Conservation (phyloP, 1,140 invertebrate species). For the Bursaphelenchus mucronatus region DNA sequence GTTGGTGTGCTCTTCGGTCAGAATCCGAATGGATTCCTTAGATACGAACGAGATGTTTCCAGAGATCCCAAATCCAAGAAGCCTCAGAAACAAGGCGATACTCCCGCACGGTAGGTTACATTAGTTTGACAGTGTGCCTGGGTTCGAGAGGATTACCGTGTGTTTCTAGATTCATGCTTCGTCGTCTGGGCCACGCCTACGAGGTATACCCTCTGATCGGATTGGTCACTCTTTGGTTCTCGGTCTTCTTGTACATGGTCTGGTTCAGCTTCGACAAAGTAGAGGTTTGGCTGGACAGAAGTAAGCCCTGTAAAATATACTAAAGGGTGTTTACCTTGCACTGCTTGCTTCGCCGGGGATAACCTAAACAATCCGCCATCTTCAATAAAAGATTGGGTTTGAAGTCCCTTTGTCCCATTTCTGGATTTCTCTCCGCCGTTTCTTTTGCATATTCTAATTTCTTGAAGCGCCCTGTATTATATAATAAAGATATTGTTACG, state of each 20-base stretch:
- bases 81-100: constrained; percentile 35
- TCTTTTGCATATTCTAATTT: too few species aligned
- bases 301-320: constrained; percentile 30
- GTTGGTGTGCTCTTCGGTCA: too few species aligned
- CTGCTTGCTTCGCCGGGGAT: too few species aligned
- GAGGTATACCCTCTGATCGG: constrained; percentile 40
- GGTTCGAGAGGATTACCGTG: constrained; percentile 12
- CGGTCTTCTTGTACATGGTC: constrained; percentile 27
- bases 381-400: too few species aligned
- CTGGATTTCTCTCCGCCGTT: too few species aligned
- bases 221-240: constrained; percentile 30
- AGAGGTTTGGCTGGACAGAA: constrained; percentile 40
- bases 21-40: constrained; percentile 19
- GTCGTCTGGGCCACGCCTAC: constrained; percentile 6
- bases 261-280: constrained; percentile 36
- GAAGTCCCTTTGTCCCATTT: too few species aligned
- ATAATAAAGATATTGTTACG: neutral
- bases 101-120: constrained; percentile 25
- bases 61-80: constrained; percentile 28
- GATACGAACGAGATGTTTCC: constrained; percentile 40
- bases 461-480: too few species aligned
- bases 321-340: neutral
- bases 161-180: constrained; percentile 23
- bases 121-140: neutral
- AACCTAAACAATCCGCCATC: too few species aligned